Evolutionary conservation across 2,113 vertebrate genomes (phyloP), one percentile per base, ranked within the genome.

Genomic region (Spea bombifrons): DNA sequence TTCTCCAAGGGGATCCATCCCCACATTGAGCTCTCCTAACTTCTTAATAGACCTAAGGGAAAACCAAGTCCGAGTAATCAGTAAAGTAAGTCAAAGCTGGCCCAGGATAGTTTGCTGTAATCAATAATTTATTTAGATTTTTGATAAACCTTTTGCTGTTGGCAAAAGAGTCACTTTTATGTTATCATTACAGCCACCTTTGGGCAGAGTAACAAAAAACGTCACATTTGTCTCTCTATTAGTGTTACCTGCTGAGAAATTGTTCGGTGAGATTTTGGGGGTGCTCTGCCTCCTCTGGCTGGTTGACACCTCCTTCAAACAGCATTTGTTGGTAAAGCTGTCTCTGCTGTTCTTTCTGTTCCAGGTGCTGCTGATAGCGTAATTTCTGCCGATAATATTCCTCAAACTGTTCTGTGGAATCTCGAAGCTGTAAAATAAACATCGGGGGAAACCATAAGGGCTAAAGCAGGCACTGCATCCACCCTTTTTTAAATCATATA

Each of bases 281-380:
- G 74, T 90, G 91, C 16, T 91, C 92, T 80, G 90, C 85, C 5
- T 93, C 94, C 4, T 97, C 93, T 69, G 92, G 92, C 2, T 94
- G 95, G 84, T 94, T 94, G 72, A 99, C 97, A 1, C 97, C 97
- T 82, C 97, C 97, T 86, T 99, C 97, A 46, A 97, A 86, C 76
- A 99, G 85, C 97, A 99, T 99, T 82, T 99, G 97, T 86, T 98
- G 96, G 83, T 99, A 99, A 48, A 99, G 88, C 81, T 99, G 95
- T 15, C 92, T 89, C 63, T 99, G 97, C 53, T 99, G 96, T 83
- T 98, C 95, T 10, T 99, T 98, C 89, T 98, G 96, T 70, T 98
- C 96, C n/a, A 99, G 87, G 84, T 99, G 97, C 84, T 99, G 97
- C 85, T 98, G 97, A 75, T 98, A 97, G 0, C 97, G 96, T n/a